Conservation (phyloP, 2,797 vertebrate genomes). For the Myoxocephalus aenaeus region DNA sequence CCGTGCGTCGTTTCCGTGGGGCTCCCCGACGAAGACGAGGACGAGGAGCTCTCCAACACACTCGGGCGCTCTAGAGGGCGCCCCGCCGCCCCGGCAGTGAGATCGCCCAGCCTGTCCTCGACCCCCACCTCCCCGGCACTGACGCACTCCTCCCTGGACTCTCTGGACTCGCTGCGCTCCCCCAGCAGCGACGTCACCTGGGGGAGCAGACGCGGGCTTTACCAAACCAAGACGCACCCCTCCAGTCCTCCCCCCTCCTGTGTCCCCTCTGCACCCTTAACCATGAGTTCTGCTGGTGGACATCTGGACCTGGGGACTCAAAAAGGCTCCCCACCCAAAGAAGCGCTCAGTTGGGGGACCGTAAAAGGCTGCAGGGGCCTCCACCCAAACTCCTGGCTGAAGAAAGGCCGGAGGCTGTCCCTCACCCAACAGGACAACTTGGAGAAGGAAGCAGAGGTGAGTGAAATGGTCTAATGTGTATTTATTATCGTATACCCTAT, state of each 20-base stretch:
- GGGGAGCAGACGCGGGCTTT: slow-evolving; percentile 45
- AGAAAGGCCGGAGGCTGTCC: slow-evolving; percentile 82
- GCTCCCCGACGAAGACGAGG: slow-evolving; percentile 43
- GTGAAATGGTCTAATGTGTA: too few species aligned
- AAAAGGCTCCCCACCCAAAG: slow-evolving; percentile 64
- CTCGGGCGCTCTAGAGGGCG: slow-evolving; percentile 43
- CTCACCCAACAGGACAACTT: slow-evolving; percentile 81
- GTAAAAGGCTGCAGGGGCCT: slow-evolving; percentile 75
- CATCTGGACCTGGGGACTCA: slow-evolving; percentile 16
- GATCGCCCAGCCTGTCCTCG: slow-evolving; percentile 89
- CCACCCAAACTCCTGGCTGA: slow-evolving; percentile 89
- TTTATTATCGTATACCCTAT: too few species aligned
- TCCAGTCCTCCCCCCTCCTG: background rate
- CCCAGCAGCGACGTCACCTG: slow-evolving; percentile 76
- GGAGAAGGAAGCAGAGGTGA: slow-evolving; percentile 70
- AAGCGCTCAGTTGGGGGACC: slow-evolving; percentile 52
- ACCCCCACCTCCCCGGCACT: slow-evolving; percentile 82
- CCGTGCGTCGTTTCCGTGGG: slow-evolving; percentile 62
- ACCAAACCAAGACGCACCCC: background rate
- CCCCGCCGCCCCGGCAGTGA: slow-evolving; percentile 78
- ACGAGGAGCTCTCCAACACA: slow-evolving; percentile 15
- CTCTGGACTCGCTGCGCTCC: slow-evolving; percentile 89
- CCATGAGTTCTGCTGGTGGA: background rate
- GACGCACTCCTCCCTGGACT: slow-evolving; percentile 86
- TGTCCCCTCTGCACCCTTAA: slow-evolving; percentile 36